Evolutionary conservation across 2,888 invertebrate genomes (phyloP).

Genomic region (Acanthoscelides obtectus): DNA sequence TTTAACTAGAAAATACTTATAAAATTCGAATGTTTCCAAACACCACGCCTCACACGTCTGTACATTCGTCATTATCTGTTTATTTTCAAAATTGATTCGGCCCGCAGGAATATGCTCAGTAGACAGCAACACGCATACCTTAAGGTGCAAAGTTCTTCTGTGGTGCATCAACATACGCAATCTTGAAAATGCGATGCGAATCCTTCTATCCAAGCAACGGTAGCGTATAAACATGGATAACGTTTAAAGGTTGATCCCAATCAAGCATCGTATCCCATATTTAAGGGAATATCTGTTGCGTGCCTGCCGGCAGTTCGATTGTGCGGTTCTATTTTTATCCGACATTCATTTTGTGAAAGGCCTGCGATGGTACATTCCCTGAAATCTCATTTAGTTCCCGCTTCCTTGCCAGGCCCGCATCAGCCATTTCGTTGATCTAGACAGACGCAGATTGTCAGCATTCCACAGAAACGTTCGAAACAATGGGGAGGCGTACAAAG

Average conservation of each 20-base stretch:
- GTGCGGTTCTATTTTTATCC: neutral
- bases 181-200: too few relatives aligned
- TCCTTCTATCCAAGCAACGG: too few relatives aligned
- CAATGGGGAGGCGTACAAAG: neutral
- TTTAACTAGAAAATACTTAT: too few relatives aligned
- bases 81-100: too few relatives aligned
- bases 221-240: too few relatives aligned
- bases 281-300: neutral
- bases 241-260: neutral
- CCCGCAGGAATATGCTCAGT: too few relatives aligned
- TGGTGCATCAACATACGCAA: too few relatives aligned
- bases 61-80: too few relatives aligned
- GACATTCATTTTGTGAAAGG: neutral
- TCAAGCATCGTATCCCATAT: neutral
- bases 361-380: neutral
- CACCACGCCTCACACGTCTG: too few relatives aligned
- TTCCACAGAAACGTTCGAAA: neutral
- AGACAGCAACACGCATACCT: too few relatives aligned
- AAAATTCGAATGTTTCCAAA: too few relatives aligned
- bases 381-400: neutral
- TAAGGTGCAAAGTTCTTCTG: too few relatives aligned
- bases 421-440: neutral
- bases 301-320: neutral
- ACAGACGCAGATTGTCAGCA: neutral
- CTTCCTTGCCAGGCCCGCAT: neutral